A percentile compares a stretch with the other conserved stretches of the same genome.
phyloP scores from a whole-genome alignment of 2,888 invertebrate species.

The Podabrus alpinus region DNA sequence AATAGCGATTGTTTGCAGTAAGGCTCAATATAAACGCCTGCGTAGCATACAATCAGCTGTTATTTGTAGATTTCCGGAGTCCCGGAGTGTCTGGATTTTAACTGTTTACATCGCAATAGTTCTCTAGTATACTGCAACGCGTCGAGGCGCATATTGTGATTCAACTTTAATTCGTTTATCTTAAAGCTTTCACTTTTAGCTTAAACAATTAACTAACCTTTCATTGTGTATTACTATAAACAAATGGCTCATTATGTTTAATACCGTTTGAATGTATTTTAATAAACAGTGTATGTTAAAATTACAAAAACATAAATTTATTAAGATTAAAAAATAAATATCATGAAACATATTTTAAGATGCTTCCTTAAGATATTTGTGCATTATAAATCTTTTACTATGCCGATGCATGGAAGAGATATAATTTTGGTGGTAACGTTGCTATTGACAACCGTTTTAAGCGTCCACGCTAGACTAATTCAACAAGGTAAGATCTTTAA shows the following conservation, averaged over 20 bases:
- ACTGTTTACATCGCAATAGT: conserved; percentile 36
- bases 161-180: not conserved
- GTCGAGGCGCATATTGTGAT: conserved; percentile 15
- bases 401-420: conserved; percentile 20
- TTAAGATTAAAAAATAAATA: not conserved
- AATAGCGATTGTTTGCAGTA: not conserved
- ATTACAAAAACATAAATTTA: not conserved
- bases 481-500: conserved; percentile 33
- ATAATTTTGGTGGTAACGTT: conserved; percentile 29
- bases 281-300: not conserved
- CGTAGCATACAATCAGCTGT: conserved; percentile 24
- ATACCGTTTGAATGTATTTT: not conserved
- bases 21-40: conserved; percentile 10
- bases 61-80: conserved; percentile 27
- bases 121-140: conserved; percentile 25
- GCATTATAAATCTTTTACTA: conserved; percentile 9
- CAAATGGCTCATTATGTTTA: not conserved
- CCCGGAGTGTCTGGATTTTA: conserved; percentile 26
- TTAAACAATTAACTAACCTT: not conserved
- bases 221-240: not conserved
- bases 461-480: conserved; percentile 34
- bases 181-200: not conserved
- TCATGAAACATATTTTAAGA: not conserved
- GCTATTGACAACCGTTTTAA: conserved; percentile 32
- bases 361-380: not conserved